These are phyloP conservation scores for Caenorhabditis becei DNA, from an alignment of 2,888 invertebrate genomes.

Conservation along the genomic window DNA sequence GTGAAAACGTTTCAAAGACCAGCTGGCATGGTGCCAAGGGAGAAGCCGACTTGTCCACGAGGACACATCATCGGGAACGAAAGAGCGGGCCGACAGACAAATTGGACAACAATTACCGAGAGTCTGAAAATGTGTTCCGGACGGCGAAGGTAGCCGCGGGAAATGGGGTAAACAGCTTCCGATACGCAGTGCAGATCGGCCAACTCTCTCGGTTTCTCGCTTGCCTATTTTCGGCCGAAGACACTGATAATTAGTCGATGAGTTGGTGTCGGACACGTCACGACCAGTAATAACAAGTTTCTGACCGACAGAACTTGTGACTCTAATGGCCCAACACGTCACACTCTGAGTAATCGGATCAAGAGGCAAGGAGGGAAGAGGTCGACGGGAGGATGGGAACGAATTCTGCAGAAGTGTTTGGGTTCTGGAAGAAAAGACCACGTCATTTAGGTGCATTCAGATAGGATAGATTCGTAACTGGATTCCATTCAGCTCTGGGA, in stretches of 20 bases:
- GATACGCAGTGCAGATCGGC: background rate
- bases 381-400: background rate
- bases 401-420: too few relatives aligned
- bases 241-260: background rate
- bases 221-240: background rate
- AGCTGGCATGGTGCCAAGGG: too few relatives aligned
- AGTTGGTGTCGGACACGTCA: background rate
- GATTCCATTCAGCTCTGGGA: too few relatives aligned
- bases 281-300: background rate
- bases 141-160: background rate
- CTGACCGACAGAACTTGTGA: background rate
- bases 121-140: slow-evolving; percentile 3
- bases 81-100: background rate
- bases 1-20: too few relatives aligned
- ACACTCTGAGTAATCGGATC: background rate
- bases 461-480: too few relatives aligned
- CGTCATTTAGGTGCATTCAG: too few relatives aligned
- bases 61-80: background rate
- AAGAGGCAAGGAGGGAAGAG: background rate
- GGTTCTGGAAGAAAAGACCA: too few relatives aligned
- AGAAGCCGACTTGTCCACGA: too few relatives aligned
- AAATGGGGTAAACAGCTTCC: slow-evolving; percentile 5
- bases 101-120: background rate
- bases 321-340: background rate
- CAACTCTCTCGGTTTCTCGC: too few relatives aligned